Evolutionary conservation across 2,888 invertebrate genomes (phyloP).

Genomic region (Macrosiphum euphorbiae): DNA sequence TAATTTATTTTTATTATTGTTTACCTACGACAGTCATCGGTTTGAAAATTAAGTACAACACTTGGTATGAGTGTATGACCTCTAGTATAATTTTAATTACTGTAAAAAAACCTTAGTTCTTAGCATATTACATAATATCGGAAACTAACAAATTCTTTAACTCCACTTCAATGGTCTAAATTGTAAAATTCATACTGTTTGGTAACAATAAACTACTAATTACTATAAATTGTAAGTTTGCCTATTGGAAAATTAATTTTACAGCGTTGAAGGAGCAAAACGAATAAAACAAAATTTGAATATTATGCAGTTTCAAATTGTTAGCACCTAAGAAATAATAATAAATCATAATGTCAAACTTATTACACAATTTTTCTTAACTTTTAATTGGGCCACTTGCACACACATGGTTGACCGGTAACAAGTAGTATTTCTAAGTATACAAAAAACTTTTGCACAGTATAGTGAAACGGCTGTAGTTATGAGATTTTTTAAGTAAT

Average conservation of each 20-base stretch:
- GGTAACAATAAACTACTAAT: conserved; percentile 8
- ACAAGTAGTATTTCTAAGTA: conserved; percentile 35
- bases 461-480: conserved; percentile 18
- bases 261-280: background rate
- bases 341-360: conserved; percentile 16
- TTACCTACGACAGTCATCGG: background rate
- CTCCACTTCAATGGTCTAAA: background rate
- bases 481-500: conserved; percentile 42
- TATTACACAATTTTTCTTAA: background rate
- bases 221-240: background rate
- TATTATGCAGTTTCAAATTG: background rate
- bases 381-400: conserved; percentile 43
- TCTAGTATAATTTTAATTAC: background rate
- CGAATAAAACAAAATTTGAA: background rate
- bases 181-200: conserved; percentile 22
- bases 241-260: background rate
- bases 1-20: conserved; percentile 15
- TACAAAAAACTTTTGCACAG: conserved; percentile 27
- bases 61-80: background rate
- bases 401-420: conserved; percentile 37
- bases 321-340: background rate
- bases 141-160: conserved; percentile 31
- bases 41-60: background rate
- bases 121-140: background rate
- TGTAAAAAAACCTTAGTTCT: background rate